A percentile compares a stretch with the other conserved stretches of the same genome.
phyloP scores from a whole-genome alignment of 2,888 invertebrate species.

The Dendrolimus pini region DNA sequence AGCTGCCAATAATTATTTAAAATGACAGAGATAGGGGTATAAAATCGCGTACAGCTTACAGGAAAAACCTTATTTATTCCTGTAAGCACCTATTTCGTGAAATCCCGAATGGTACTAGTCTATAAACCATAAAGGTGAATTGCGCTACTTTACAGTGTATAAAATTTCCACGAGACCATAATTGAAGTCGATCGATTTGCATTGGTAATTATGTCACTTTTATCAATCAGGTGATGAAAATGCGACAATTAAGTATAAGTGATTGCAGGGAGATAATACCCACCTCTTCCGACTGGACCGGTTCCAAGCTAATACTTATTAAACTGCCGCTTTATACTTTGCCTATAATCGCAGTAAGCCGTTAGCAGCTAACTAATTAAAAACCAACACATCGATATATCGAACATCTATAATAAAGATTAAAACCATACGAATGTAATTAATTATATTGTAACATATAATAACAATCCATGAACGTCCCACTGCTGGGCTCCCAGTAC shows the following conservation, averaged over 20 bases:
- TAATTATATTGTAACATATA: too few species aligned
- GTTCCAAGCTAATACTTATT: constrained; percentile 51
- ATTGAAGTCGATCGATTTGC: constrained; percentile 73
- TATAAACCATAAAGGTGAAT: constrained; percentile 60
- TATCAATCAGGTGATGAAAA: constrained; percentile 73
- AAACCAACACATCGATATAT: too few species aligned
- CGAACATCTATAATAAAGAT: too few species aligned
- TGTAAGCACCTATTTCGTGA: constrained; percentile 59
- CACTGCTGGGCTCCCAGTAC: too few species aligned
- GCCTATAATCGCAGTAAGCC: constrained; percentile 13
- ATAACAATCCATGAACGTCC: too few species aligned
- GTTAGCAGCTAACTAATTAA: too few species aligned
- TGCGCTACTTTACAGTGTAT: constrained; percentile 69
- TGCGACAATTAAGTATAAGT: constrained; percentile 57
- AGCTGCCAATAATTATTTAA: too few species aligned
- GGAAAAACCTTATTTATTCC: background rate
- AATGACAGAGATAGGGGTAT: too few species aligned
- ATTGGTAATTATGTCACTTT: constrained; percentile 74
- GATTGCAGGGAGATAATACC: constrained; percentile 55
- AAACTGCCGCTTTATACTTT: constrained; percentile 14
- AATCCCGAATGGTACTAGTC: constrained; percentile 45
- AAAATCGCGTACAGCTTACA: too few species aligned
- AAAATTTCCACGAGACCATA: constrained; percentile 65
- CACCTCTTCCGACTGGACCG: constrained; percentile 64
- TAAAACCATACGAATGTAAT: too few species aligned